Evolutionary conservation across 2,797 vertebrate genomes (phyloP).

Genomic region (Pelochelys cantorii): DNA sequence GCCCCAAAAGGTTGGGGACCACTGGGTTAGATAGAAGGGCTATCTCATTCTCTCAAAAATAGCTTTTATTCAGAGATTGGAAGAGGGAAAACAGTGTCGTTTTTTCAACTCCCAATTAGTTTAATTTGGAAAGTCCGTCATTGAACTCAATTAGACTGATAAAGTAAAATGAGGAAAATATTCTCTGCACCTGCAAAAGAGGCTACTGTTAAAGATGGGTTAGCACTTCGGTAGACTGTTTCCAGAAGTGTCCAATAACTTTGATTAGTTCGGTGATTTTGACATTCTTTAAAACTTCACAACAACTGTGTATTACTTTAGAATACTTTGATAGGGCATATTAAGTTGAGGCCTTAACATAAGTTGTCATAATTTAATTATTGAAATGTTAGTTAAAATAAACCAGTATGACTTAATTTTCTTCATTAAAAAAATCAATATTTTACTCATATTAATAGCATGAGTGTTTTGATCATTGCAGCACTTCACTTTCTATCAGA

Average conservation of each 20-base stretch:
- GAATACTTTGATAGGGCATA: neutral
- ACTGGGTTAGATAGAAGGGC: no score
- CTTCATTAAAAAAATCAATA: neutral
- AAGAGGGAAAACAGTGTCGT: neutral
- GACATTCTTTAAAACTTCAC: neutral
- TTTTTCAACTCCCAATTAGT: neutral
- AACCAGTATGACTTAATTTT: neutral
- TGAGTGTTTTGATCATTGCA: neutral
- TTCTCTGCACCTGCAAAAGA: neutral
- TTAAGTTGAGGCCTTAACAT: neutral
- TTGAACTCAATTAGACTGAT: neutral
- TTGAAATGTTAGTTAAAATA: neutral
- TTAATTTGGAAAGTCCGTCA: neutral
- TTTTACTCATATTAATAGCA: neutral
- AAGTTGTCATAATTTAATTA: no score
- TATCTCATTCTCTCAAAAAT: neutral
- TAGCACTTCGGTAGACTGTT: neutral
- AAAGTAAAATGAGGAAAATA: neutral
- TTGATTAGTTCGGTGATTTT: neutral
- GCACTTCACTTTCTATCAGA: no score
- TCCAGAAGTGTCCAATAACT: neutral
- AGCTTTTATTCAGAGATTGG: neutral
- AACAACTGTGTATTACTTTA: neutral
- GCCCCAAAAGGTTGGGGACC: no score
- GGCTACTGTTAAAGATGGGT: neutral